Conservation (phyloP, 2,113 vertebrate species). For the Gymnarchus niloticus region DNA sequence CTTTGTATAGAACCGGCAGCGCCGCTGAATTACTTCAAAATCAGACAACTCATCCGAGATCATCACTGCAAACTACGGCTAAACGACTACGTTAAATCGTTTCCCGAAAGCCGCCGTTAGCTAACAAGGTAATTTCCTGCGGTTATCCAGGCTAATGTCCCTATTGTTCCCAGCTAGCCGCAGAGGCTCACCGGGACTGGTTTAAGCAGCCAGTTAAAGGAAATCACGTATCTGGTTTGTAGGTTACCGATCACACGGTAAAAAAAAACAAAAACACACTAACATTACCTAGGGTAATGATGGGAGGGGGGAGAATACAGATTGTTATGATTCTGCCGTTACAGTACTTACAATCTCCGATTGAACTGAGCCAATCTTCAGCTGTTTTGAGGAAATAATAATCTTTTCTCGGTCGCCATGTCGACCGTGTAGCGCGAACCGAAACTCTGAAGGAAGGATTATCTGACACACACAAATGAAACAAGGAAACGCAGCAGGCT, state of each 20-base stretch:
- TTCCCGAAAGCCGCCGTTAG: neutral
- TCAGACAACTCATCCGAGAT: neutral
- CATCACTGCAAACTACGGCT: neutral
- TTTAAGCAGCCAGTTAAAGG: neutral
- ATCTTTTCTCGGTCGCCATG: slow-evolving; percentile 17
- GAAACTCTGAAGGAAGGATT: slow-evolving; percentile 8
- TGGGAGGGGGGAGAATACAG: no score
- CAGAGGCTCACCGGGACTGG: neutral
- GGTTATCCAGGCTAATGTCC: neutral
- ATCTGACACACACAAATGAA: slow-evolving; percentile 14
- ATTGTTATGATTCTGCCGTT: no score
- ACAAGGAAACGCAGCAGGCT: neutral
- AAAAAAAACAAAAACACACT: neutral
- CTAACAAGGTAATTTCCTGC: neutral
- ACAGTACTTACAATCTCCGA: slow-evolving; percentile 9
- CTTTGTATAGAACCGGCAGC: neutral
- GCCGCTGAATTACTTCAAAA: neutral
- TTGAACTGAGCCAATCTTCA: slow-evolving; percentile 16
- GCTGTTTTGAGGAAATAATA: slow-evolving; percentile 10
- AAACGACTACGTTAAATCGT: neutral
- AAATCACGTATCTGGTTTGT: neutral
- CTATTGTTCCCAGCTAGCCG: slow-evolving; percentile 20
- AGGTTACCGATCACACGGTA: neutral
- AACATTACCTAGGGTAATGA: neutral
- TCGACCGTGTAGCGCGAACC: slow-evolving; percentile 7